These are phyloP conservation scores for Smutsia temminckii DNA, from an alignment of 2,797 vertebrate species.

Conservation along the genomic window DNA sequence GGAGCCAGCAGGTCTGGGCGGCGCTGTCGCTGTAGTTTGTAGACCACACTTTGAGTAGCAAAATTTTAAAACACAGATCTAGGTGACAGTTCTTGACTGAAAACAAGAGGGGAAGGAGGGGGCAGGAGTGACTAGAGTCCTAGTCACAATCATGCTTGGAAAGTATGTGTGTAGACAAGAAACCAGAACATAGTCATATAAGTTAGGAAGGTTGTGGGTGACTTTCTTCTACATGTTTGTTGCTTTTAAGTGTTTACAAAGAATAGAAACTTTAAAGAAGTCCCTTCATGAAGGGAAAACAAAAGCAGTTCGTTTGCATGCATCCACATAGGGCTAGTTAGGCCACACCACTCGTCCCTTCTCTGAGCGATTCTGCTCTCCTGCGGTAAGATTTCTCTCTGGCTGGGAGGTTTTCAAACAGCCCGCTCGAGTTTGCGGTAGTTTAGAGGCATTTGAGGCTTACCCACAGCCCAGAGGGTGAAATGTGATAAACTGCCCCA, in stretches of 20 bases:
- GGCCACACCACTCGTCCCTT: not conserved
- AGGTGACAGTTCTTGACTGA: not conserved
- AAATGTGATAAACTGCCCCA: not conserved
- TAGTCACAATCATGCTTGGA: not conserved
- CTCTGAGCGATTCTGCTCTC: not conserved
- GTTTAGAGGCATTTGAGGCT: not conserved
- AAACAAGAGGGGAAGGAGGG: not conserved
- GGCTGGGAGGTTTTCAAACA: not conserved
- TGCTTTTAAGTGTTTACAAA: not conserved
- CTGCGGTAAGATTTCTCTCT: not conserved
- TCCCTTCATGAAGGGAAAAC: not conserved
- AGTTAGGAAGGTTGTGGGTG: not conserved
- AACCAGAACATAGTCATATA: not conserved
- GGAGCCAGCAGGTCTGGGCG: no score
- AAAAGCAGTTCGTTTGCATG: not conserved
- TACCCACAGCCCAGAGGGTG: not conserved
- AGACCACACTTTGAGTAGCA: not conserved
- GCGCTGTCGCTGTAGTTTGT: accelerated
- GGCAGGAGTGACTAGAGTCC: no score
- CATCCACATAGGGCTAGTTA: not conserved
- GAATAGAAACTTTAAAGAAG: not conserved
- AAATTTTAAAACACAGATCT: not conserved
- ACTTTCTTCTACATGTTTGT: not conserved
- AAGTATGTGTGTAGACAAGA: not conserved
- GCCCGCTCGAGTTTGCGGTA: not conserved